Evolutionary conservation across 2,797 vertebrate genomes (phyloP).

Genomic region (Chelon auratus): DNA sequence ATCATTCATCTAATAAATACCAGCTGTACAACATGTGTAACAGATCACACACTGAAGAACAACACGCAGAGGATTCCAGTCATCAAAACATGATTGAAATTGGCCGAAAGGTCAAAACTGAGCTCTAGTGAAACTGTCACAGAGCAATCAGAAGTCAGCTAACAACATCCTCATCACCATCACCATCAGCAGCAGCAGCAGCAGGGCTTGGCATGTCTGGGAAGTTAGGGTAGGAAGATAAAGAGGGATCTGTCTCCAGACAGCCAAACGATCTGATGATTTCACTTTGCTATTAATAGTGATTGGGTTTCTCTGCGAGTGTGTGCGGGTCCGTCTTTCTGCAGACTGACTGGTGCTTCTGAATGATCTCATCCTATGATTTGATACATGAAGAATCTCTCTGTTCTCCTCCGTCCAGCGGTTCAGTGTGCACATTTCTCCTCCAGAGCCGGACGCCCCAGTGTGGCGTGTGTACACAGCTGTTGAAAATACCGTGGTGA

Average conservation of each 20-base stretch:
- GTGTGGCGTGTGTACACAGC: neutral
- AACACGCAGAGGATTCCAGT: neutral
- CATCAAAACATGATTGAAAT: neutral
- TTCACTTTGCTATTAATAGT: constrained; percentile 73
- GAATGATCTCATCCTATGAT: constrained; percentile 81
- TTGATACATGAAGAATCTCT: constrained; percentile 72
- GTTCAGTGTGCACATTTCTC: constrained; percentile 29
- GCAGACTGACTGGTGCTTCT: constrained; percentile 65
- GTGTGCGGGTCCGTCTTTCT: constrained; percentile 7
- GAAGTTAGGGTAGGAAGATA: constrained; percentile 39
- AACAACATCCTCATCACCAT: neutral
- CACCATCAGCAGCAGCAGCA: neutral
- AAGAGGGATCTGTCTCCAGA: constrained; percentile 43
- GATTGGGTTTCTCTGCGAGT: constrained; percentile 31
- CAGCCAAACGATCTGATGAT: constrained; percentile 59
- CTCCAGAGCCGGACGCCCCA: constrained; percentile 18
- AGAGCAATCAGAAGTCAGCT: neutral
- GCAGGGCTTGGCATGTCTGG: constrained; percentile 36
- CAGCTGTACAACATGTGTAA: neutral
- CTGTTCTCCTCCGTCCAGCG: constrained; percentile 44
- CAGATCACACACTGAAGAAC: neutral
- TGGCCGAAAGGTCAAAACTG: constrained; percentile 23
- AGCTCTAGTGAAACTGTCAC: constrained; percentile 3
- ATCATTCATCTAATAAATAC: neutral
- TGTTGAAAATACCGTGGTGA: neutral